phyloP scores from a whole-genome alignment of 2,888 invertebrate genomes.

The Leucania comma region DNA sequence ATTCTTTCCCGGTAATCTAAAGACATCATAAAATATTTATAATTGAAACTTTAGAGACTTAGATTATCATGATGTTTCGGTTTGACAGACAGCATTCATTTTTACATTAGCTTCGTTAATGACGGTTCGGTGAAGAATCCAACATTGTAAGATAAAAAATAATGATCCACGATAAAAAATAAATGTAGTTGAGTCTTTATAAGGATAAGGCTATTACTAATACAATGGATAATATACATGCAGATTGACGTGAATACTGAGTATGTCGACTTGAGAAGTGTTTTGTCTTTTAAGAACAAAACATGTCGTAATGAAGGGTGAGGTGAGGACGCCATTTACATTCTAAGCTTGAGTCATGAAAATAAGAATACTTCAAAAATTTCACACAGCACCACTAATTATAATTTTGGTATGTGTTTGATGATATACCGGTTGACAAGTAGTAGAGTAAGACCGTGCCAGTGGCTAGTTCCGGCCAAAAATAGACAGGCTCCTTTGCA shows the following conservation, averaged over 20 bases:
- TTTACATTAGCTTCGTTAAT: slow-evolving; percentile 51
- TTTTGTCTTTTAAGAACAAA: slow-evolving; percentile 20
- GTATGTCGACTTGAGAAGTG: slow-evolving; percentile 9
- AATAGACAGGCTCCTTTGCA: slow-evolving; percentile 24
- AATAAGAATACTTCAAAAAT: no score
- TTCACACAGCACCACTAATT: slow-evolving; percentile 5
- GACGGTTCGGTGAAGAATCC: slow-evolving; percentile 49
- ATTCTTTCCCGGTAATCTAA: slow-evolving; percentile 24
- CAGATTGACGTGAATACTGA: slow-evolving; percentile 17
- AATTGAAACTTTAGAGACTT: slow-evolving; percentile 18
- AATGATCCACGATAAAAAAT: slow-evolving; percentile 31
- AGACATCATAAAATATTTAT: slow-evolving; percentile 8
- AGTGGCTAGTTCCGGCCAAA: background rate
- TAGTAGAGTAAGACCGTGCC: slow-evolving; percentile 9
- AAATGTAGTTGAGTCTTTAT: slow-evolving; percentile 40
- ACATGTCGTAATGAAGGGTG: background rate
- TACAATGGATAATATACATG: slow-evolving; percentile 8
- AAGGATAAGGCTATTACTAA: slow-evolving; percentile 21
- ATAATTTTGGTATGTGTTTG: slow-evolving; percentile 15
- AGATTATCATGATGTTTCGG: slow-evolving; percentile 14
- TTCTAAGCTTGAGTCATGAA: no score
- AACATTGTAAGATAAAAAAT: slow-evolving; percentile 47
- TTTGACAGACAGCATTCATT: slow-evolving; percentile 32
- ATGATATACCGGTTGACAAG: slow-evolving; percentile 6
- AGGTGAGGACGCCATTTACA: no score